phyloP scores from a whole-genome alignment of 2,797 vertebrate species.

The Ispidina picta region DNA sequence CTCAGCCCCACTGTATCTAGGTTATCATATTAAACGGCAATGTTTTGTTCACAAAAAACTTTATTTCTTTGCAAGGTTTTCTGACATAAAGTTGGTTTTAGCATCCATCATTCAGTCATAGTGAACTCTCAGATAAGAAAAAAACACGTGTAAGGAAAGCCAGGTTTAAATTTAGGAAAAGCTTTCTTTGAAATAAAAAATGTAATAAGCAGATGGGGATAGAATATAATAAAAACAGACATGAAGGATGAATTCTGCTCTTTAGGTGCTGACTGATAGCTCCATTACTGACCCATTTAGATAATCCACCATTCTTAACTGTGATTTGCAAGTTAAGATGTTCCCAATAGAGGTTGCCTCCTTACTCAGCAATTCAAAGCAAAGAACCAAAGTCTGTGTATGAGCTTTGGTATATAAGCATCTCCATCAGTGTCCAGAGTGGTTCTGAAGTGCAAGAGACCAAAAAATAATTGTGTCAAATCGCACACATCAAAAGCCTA shows the following conservation, averaged over 20 bases:
- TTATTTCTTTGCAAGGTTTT: not conserved
- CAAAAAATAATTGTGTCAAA: not conserved
- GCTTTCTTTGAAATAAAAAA: not conserved
- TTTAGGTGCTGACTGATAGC: not conserved
- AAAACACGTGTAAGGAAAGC: not conserved
- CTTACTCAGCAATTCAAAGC: not conserved
- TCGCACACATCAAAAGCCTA: not conserved
- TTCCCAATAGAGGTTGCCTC: not conserved
- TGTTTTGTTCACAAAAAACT: not conserved
- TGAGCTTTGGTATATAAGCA: not conserved
- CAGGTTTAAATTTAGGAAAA: not conserved
- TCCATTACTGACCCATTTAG: not conserved
- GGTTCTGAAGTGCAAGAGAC: not conserved
- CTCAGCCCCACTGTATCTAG: not conserved
- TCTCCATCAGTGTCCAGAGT: rapidly evolving
- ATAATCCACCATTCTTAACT: not conserved
- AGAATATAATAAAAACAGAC: not conserved
- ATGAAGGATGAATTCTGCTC: not conserved
- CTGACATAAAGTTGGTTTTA: not conserved
- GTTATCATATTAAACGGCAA: not conserved
- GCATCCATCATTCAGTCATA: not conserved
- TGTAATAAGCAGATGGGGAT: not conserved
- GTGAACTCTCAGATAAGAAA: not conserved
- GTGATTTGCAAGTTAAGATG: not conserved
- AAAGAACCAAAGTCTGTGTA: rapidly evolving